Evolutionary conservation across 2,797 vertebrate species (phyloP), one percentile per base, ranked within the genome.

Genomic region (Eospalax fontanierii): DNA sequence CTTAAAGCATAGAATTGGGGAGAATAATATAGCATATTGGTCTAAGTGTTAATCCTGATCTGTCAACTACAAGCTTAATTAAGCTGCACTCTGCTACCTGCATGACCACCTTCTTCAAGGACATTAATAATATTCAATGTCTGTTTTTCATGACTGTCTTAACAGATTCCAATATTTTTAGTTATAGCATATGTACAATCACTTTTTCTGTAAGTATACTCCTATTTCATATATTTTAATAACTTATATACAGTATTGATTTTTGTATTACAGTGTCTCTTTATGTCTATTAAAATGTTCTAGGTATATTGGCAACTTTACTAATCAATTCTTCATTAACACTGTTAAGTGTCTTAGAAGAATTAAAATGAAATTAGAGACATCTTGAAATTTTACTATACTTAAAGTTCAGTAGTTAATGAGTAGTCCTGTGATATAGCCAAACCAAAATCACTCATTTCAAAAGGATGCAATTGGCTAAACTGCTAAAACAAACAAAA

Each of bases 401-500:
- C 24, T 30, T 84, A 26, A 22, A 80, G 38, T 70, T 84, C 33
- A 89, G n/a, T 95, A 10, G 1, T 4, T 57, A 78, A 59, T 15
- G 4, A 92, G 88, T 57, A 94, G 57, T 74, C 24, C 82, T 89
- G 43, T 61, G 83, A 66, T 46, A 22, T 90, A 82, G 1, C 35
- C 61, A 94, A 92, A 82, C 16, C 5, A 16, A 63, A 87, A 92
- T 46, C 0, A 50, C 21, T 43, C 16, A 43, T 0, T 66, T 18
- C 4, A 74, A 38, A 95, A 92, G 43, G 15, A 1, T 76, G 28
- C 7, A 30, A 91, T 91, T 81, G 81, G 4, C 21, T 2, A 97
- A 59, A 87, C 38, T 33, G 1, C 84, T 90, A 93, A 95, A n/a
- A 70, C 40, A 61, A 2, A 24, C 73, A 19, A 92, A 94, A 38